Evolutionary conservation across 2,797 vertebrate genomes (phyloP).

Genomic region (Danio kyathit): DNA sequence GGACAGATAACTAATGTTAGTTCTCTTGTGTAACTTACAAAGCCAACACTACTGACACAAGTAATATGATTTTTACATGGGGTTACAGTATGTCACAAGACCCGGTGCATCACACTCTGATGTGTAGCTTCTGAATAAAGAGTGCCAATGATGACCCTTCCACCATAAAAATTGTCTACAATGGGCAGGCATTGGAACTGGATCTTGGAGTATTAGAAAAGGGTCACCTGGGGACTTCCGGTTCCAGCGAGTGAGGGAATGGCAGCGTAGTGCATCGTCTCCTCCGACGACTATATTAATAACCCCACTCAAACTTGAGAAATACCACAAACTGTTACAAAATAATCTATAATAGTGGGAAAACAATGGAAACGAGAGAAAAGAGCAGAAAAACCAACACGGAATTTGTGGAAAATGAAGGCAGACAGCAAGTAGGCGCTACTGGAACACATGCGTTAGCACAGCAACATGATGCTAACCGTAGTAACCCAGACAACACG

Average conservation of each 20-base stretch:
- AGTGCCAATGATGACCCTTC: too few relatives aligned
- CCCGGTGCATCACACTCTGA: too few relatives aligned
- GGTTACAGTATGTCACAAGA: too few relatives aligned
- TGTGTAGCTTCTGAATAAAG: too few relatives aligned
- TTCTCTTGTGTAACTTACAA: too few relatives aligned
- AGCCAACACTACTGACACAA: too few relatives aligned
- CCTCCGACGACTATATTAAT: background rate
- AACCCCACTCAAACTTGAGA: background rate
- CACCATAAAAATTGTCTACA: too few relatives aligned
- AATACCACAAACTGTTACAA: background rate
- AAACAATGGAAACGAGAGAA: conserved; percentile 6
- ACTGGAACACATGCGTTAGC: background rate
- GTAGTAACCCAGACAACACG: too few relatives aligned
- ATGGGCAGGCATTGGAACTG: too few relatives aligned
- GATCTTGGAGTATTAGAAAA: too few relatives aligned
- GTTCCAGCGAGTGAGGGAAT: background rate
- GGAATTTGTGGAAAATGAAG: background rate
- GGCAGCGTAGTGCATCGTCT: background rate
- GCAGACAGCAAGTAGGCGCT: background rate
- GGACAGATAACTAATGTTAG: background rate
- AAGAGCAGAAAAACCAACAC: background rate
- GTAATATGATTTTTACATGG: too few relatives aligned
- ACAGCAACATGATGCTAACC: background rate
- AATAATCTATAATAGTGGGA: background rate
- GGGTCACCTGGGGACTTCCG: too few relatives aligned